A percentile compares a stretch with the other conserved stretches of the same genome.
Conservation (phyloP, 2,888 invertebrate species). For the Epistrophe eligans region DNA sequence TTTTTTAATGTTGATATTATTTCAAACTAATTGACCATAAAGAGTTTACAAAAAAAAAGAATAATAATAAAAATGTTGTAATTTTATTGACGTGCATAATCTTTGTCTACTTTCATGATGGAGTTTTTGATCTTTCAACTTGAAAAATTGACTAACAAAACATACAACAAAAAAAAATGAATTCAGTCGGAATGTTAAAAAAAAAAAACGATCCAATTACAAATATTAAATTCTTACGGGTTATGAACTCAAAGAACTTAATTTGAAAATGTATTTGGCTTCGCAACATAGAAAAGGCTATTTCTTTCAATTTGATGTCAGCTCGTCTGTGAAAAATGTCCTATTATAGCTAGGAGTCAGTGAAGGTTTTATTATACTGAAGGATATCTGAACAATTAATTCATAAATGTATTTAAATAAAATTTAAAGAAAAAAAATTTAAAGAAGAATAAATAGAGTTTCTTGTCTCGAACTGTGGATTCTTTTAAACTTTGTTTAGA, state of each 20-base stretch:
- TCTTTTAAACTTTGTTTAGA: too few relatives aligned
- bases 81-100: not conserved
- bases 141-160: not conserved
- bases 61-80: not conserved
- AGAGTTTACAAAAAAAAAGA: not conserved
- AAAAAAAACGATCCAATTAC: not conserved
- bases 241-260: not conserved
- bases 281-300: not conserved
- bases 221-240: not conserved
- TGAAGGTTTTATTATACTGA: not conserved
- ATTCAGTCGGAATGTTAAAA: not conserved
- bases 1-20: conserved; percentile 1
- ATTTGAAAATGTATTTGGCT: not conserved
- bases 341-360: not conserved
- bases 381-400: not conserved
- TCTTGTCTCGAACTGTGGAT: too few relatives aligned
- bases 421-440: too few relatives aligned
- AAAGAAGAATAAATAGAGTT: too few relatives aligned
- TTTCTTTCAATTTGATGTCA: not conserved
- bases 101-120: not conserved
- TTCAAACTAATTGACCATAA: conserved; percentile 22
- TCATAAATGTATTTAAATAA: too few relatives aligned
- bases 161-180: not conserved
- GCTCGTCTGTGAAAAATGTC: not conserved
- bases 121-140: not conserved